Evolutionary conservation across 1,140 invertebrate species (phyloP), one percentile per base, ranked within the genome.

Genomic region (Drosophila melanica): DNA sequence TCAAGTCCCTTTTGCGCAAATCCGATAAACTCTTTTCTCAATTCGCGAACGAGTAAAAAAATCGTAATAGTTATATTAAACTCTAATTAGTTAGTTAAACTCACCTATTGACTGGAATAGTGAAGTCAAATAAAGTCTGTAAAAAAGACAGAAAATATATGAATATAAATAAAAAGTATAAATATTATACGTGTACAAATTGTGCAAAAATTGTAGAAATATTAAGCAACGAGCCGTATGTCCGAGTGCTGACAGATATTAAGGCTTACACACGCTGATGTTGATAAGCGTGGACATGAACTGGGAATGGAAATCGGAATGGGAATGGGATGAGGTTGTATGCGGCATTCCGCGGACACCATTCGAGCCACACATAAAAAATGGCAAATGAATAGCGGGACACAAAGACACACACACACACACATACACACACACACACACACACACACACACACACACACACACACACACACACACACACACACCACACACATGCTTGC

Each of bases 301-400:
- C 33, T 30, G 4, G 27, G 11, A 23, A 33, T 11, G 7, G 58
- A 23, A 16, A 42, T 20, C 55, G 18, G 11, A 14, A 23, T 23
- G n/a, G 5, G 8, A 4, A 12, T 10, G 44, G 3, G 30, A n/a
- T 20, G n/a, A 39, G 12, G 33, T 30, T 48, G 55, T 4, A 30
- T 30, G 42, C 23, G 55, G 57, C n/a, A 44, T 63, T 74, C 37
- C 65, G 71, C 71, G 71, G 18, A 27, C 55, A 58, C 30, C 58
- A 62, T 47, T 50, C 33, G n/a, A 53, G 35, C 20, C 54, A 10
- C 41, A 30, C 41, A 55, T 63, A 77, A 75, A 82, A 75, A 66
- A 73, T 55, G 58, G 62, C 54, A 85, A 76, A 77, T 76, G 80
- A 84, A 69, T 68, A 63, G 42, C 70, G 59, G 59, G 62, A 71